Base-by-base conservation (phyloP, 2,797 vertebrate genomes). In the Sternotherus odoratus region DNA sequence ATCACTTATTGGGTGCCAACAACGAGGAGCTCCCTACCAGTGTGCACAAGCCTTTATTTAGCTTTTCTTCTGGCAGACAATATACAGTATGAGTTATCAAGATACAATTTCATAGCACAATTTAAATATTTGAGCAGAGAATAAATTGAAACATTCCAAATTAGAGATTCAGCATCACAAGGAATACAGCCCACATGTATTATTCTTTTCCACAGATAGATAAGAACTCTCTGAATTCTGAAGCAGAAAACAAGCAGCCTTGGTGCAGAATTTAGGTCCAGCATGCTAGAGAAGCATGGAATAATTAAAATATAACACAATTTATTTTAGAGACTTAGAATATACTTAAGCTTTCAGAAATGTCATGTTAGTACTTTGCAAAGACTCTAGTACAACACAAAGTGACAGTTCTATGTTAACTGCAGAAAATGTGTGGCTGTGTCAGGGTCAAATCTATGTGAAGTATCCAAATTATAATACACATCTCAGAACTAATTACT, bases 241-340 rank as follows among this genome's bases (percentile, higher is more conserved):
- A 51, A 33, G 4, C 53, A 0, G 11, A 54, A 54, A 63, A 30
- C 0, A 5, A 50, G 5, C 12, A 21, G 28, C 13, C 4, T 17
- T 0, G 0, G 4, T 12, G 5, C 26, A 77, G 77, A 72, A 50
- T 53, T 82, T 11, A 1, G 48, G 57, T 28, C 4, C 57, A 78
- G 48, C n/a, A 54, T n/a, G 4, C 43, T 1, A 69, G 5, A 75
- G 43, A 0, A 26, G 69, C 39, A 72, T 23, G 21, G 17, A 72
- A 39, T 72, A 46, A 77, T 21, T 46, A n/a, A 74, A 90, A 56
- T 49, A 49, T 4, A 2, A 57, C 0, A 0, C 0, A 6, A 51
- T 79, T 72, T 30, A 53, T 54, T 51, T 53, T 36, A 4, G 9
- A 8, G 57, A 36, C 33, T 66, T 66, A 66, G 33, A 63, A 66